Evolutionary conservation across 2,113 vertebrate genomes (phyloP).

Genomic region (Ardeotis arabs): DNA sequence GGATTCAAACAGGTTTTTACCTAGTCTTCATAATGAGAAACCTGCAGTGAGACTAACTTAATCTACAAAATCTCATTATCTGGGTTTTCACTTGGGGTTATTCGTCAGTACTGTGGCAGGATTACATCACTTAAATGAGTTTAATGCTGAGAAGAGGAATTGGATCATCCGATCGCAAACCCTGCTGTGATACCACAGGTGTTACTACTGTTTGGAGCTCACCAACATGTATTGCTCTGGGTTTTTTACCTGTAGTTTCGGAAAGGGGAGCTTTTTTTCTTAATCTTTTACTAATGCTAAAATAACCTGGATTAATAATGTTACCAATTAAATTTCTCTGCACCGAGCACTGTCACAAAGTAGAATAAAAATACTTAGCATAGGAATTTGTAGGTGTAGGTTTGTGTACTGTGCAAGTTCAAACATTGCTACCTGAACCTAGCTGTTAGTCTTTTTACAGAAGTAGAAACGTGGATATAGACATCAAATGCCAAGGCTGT

Average conservation of each 20-base stretch:
- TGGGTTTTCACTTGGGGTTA: neutral
- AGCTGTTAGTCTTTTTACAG: neutral
- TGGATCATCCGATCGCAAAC: neutral
- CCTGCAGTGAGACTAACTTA: neutral
- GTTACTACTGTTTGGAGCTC: neutral
- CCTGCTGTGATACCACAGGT: neutral
- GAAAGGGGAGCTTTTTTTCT: neutral
- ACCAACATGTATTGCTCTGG: neutral
- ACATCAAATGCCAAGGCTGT: neutral
- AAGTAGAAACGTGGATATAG: neutral
- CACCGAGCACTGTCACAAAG: neutral
- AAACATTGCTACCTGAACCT: neutral
- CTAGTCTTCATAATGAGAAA: neutral
- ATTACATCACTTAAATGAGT: neutral
- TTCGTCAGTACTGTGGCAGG: neutral
- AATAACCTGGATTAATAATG: neutral
- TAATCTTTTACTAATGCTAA: neutral
- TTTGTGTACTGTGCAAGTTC: neutral
- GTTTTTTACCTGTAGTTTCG: neutral
- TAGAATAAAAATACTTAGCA: neutral
- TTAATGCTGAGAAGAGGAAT: neutral
- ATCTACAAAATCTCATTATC: slow-evolving; percentile 38
- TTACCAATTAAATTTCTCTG: neutral
- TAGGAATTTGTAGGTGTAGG: neutral
- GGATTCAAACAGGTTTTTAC: neutral